Base-by-base conservation (phyloP, 2,888 invertebrate species). In the Diarsia rubi region DNA sequence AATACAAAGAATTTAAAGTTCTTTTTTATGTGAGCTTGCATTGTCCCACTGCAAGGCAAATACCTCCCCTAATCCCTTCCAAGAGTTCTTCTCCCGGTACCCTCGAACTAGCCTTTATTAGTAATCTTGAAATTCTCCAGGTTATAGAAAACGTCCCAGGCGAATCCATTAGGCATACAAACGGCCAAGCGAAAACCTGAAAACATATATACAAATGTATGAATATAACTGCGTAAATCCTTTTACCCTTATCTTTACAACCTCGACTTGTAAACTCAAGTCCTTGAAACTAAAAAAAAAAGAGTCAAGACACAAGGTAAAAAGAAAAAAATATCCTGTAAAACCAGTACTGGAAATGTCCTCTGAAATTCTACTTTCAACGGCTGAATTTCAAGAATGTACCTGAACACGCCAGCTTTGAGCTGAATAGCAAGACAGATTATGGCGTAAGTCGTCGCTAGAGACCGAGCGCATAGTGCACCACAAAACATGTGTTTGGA, bases 351-450 rank as follows among this genome's bases (percentile, higher is more conserved):
- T 84, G 71, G 65, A 87, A 86, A 86, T 85, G 86, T 85, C 69
- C 79, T 85, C 85, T 79, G 82, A 83, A 86, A 79, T 86, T 85
- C 88, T 86, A 85, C 83, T 79, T 86, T 77, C 81, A 82, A 78
- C 83, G 82, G 79, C 86, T 85, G 86, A 87, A 88, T 90, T 90
- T 90, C 89, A 89, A 89, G 89, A 89, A 89, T 87, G 84, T 87
- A 88, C 87, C 87, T 88, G 90, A 87, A 88, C 86, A 84, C 83
- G 88, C 66, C 75, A 79, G 85, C 90, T 86, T 88, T 88, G 87
- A 88, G 85, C 81, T 88, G 91, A 90, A 91, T 89, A 88, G 88
- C 88, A 88, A 89, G 89, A 87, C 87, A 91, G 91, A 91, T 92
- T 91, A 92, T 87, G 86, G 85, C 82, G 80, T 90, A 90, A 91